phyloP scores from a whole-genome alignment of 2,888 invertebrate genomes.

The Diabrotica balteata region DNA sequence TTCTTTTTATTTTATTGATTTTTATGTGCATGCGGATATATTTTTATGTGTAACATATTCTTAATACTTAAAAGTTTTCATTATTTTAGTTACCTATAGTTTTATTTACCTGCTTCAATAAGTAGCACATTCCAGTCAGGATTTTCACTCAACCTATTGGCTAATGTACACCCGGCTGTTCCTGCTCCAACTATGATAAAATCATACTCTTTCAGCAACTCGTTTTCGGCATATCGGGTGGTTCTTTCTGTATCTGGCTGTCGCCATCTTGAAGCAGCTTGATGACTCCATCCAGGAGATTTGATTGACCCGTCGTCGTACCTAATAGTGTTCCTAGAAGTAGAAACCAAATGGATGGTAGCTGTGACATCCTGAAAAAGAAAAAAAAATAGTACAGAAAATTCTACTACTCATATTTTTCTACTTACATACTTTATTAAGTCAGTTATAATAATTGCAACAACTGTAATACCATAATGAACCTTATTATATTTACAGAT shows the following conservation, averaged over 20 bases:
- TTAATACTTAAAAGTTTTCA: no score
- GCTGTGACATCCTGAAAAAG: neutral
- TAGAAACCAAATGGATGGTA: constrained; percentile 19
- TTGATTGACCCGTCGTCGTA: constrained; percentile 15
- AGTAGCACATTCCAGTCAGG: constrained; percentile 72
- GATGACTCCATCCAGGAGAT: constrained; percentile 61
- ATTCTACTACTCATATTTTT: no score
- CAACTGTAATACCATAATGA: no score
- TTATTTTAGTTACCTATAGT: no score
- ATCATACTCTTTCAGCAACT: constrained; percentile 70
- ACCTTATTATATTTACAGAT: no score
- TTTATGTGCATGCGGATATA: no score
- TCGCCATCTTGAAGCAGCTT: constrained; percentile 66
- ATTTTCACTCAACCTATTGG: constrained; percentile 76
- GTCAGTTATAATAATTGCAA: neutral
- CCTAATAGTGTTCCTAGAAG: constrained; percentile 13
- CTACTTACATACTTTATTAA: neutral
- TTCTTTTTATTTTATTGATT: no score
- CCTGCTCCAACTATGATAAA: constrained; percentile 83
- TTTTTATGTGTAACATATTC: no score
- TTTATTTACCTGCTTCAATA: constrained; percentile 71
- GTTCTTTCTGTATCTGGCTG: constrained; percentile 63
- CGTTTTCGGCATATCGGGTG: constrained; percentile 63
- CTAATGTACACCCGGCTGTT: constrained; percentile 79
- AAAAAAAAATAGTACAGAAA: neutral